phyloP scores from a whole-genome alignment of 2,888 invertebrate species.

The Idaea dimidiata region DNA sequence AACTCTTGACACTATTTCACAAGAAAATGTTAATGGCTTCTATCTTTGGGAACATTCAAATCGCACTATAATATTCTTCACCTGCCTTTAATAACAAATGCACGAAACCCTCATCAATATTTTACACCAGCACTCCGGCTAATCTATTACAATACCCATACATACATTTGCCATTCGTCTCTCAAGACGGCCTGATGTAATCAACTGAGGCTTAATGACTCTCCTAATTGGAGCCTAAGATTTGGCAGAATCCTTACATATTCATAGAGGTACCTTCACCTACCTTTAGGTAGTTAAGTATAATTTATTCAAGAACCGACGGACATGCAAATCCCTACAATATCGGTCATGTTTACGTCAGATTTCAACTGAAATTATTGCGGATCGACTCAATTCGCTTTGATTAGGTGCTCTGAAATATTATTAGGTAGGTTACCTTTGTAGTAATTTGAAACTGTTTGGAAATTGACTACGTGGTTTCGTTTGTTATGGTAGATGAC shows the following conservation, averaged over 20 bases:
- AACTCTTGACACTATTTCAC: too few species aligned
- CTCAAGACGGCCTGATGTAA: conserved; percentile 53
- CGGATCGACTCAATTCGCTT: conserved; percentile 58
- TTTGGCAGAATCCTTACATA: conserved; percentile 80
- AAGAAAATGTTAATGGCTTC: too few species aligned
- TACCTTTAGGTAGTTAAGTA: conserved; percentile 39
- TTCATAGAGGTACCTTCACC: conserved; percentile 74
- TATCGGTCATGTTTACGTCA: conserved; percentile 80
- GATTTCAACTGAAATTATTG: conserved; percentile 77
- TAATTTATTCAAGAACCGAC: conserved; percentile 75
- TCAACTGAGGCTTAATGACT: conserved; percentile 72
- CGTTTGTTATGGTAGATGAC: neutral
- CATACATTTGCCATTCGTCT: conserved; percentile 50
- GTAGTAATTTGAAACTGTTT: conserved; percentile 22
- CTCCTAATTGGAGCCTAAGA: conserved; percentile 75
- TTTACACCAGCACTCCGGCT: conserved; percentile 7
- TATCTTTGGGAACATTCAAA: too few species aligned
- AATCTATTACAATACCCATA: conserved; percentile 32
- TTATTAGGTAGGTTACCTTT: conserved; percentile 27
- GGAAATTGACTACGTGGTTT: neutral
- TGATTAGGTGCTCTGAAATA: conserved; percentile 43
- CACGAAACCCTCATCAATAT: neutral
- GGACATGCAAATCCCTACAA: conserved; percentile 78
- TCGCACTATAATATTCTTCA: too few species aligned
- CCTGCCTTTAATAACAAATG: neutral